Base-by-base conservation (phyloP, 2,888 invertebrate genomes). In the Macrophya alboannulata region DNA sequence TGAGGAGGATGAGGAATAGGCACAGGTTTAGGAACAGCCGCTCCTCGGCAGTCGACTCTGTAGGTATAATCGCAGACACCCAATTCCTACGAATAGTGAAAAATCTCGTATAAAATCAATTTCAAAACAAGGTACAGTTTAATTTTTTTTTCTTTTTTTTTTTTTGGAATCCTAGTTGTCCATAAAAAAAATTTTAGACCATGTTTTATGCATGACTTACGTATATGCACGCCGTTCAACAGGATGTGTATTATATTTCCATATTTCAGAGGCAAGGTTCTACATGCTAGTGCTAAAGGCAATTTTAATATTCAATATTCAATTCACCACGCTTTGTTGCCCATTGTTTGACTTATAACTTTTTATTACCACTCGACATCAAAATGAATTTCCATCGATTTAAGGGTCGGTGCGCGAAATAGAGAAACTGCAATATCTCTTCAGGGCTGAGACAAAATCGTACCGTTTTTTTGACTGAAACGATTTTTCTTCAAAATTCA, bases 1-100 rank as follows among this genome's bases (percentile, higher is more conserved):
- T 55, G 85, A 40, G 84, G 74, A n/a, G 84, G 87, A 82, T 45
- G 62, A 72, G 85, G 84, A 40, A 87, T 79, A 84, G 74, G 88
- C 40, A 89, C 74, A 84, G 90, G 85, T 43, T 84, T 85, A 0
- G 93, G 89, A 15, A 91, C 91, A 8, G 90, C 90, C 45, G 91
- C 89, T 10, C 94, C 94, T 87, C 92, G 93, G 89, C 96, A 96
- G 89, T 96, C 95, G 0, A 96, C 96, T 84, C 95, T 94, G 74
- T 95, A 92, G 0, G 94, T 94, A 88, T 96, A 96, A 91, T 96
- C 96, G 88, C 96, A 96, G 25, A 96, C 95, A 48, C 96, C 96
- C 5, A 95, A 92, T 81, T 94, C 93, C 96, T 96, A 92, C 86
- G 95, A 94, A 85, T 48, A 82, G 77, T 71, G 43, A 15, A 81